Evolutionary conservation across 2,888 invertebrate genomes (phyloP), one percentile per base, ranked within the genome.

Genomic region (Pyrochroa serraticornis): DNA sequence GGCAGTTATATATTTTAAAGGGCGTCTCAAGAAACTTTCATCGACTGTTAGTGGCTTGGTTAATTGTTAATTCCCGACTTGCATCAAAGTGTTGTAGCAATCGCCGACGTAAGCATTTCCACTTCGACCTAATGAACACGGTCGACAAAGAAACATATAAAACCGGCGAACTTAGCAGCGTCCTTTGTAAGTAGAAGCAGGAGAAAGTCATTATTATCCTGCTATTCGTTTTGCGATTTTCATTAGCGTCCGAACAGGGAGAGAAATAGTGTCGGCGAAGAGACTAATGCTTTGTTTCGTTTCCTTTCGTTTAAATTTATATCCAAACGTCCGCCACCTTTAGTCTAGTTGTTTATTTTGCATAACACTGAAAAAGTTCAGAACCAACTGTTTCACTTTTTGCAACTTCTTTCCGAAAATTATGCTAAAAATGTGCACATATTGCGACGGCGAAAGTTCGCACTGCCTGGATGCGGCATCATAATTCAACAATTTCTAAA

Each of bases 201-300:
- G 22, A 22, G 22, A 49, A 56, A 44, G 50, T 45, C 51, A 51
- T 46, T 63, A 63, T 63, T 63, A 63, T 57, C 54, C 57, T 45
- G 42, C 52, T 58, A 57, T 58, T 55, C 48, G 56, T 56, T 60
- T 49, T 48, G 63, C 58, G 63, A 60, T 63, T 63, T 61, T 59
- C 58, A 63, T 63, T 63, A 61, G 51, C 57, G 58, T 63, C 57
- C 57, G 49, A 39, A 50, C 44, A 39, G 22, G 38, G 45, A 39
- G 38, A 56, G 56, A 56, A 56, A 56, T 50, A 50, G 50, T 50
- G 50, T 56, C 38, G 45, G 45, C 39, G 48, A 53, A 58, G 22
- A 54, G 54, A 59, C 44, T 59, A 59, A 59, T 49, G 49, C 54
- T 49, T 45, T 54, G 59, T 59, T 59, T 59, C 59, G 45, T 43